Conservation (phyloP, 2,113 vertebrate species). For the Girardinichthys multiradiatus region DNA sequence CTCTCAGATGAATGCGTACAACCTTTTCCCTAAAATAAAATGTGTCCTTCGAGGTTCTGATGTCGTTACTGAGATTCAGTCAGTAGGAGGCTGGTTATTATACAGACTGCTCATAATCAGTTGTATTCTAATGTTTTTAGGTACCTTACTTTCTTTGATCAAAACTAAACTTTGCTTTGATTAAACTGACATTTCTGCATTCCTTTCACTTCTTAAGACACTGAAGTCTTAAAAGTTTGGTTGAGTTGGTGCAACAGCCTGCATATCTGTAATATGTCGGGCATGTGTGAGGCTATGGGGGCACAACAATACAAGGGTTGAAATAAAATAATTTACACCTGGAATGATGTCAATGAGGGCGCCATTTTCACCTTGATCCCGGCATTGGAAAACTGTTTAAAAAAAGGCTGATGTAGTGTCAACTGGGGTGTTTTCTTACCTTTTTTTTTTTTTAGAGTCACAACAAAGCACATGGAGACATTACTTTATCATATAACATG, state of each 20-base stretch:
- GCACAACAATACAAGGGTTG: background rate
- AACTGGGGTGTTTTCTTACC: slow-evolving; percentile 7
- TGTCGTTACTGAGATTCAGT: no score
- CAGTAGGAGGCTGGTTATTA: no score
- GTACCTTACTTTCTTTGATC: background rate
- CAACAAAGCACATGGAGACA: slow-evolving; percentile 45
- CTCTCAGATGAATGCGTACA: background rate
- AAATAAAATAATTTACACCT: background rate
- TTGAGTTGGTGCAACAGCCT: slow-evolving; percentile 49
- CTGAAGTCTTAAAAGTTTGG: background rate
- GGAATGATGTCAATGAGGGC: slow-evolving; percentile 40
- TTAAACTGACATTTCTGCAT: background rate
- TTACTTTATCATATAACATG: slow-evolving; percentile 46
- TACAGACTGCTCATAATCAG: background rate
- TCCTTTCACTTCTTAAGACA: background rate
- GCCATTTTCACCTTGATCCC: slow-evolving; percentile 15
- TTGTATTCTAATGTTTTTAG: background rate
- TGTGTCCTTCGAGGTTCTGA: background rate
- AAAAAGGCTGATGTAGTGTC: slow-evolving; percentile 12
- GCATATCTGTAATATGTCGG: background rate
- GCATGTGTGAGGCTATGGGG: rapidly evolving
- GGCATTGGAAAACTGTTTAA: background rate
- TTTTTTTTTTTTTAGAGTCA: slow-evolving; percentile 24
- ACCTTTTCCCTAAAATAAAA: no score
- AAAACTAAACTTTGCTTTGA: background rate